Base-by-base conservation (phyloP, 2,797 vertebrate genomes). In the Sorex maritimensis region DNA sequence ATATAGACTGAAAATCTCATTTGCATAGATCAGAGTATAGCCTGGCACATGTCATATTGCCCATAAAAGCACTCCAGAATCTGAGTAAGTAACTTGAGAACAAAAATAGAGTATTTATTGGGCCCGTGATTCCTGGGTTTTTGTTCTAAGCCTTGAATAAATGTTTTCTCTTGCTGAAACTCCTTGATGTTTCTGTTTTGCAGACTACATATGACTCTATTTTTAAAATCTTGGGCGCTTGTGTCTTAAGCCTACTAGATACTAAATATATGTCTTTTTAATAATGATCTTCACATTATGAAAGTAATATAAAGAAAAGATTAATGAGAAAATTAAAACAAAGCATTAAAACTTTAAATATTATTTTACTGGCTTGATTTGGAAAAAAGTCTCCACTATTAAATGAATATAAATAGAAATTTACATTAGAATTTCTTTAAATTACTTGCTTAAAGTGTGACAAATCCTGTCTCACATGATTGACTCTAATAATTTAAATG, bases 401-500 rank as follows among this genome's bases (percentile, higher is more conserved):
- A 61, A 88, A 92, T 21, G 30, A 92, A 61, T 38, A 8, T 84
- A 86, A 71, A 58, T 81, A 92, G 30, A 94, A 69, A 81, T 91
- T 79, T 84, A 80, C 61, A 85, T 24, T 17, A 28, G 12, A 77
- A 93, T 87, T 93, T 88, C 21, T 86, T 81, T 75, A 92, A 91
- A 93, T 96, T 82, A 68, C 58, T 91, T 95, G 69, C 34, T 13
- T 75, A 82, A 46, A 65, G 52, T 86, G 88, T 75, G 80, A 95
- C 88, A 93, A 94, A 96, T 95, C 83, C 21, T 94, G 58, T 92
- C 87, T 95, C 89, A 93, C 38, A 91, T 95, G 86, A 92, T 46
- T 91, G 78, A 87, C 61, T 95, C 95, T 85, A 93, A 94, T 94
- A 95, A 95, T 94, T 91, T 95, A 79, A 97, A 87, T 77, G 55